Conservation (phyloP, 2,797 vertebrate genomes). For the Pelodytes ibericus region DNA sequence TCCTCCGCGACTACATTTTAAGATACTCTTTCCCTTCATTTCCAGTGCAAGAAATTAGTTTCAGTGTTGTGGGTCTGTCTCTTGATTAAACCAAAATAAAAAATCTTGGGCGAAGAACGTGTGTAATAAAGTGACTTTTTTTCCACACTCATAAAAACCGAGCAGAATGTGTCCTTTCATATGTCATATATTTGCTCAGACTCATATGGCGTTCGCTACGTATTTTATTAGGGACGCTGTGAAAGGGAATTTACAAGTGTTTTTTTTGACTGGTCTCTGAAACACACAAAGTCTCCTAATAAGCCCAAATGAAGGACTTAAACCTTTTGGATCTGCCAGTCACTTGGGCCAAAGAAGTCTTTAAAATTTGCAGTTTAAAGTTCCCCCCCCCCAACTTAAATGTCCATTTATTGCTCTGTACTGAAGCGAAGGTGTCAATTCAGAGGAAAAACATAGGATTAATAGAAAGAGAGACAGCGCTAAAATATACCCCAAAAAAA, state of each 20-base stretch:
- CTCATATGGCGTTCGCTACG: conserved; percentile 24
- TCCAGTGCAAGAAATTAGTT: neutral
- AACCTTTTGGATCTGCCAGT: neutral
- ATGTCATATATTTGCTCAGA: conserved; percentile 35
- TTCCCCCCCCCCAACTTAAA: conserved; percentile 20
- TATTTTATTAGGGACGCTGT: conserved; percentile 29
- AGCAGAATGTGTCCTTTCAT: conserved; percentile 30
- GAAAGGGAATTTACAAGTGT: conserved; percentile 37
- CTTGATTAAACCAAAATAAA: neutral
- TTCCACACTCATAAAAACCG: conserved; percentile 8
- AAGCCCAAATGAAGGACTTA: conserved; percentile 12
- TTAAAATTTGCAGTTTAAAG: conserved; percentile 1
- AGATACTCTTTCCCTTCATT: neutral
- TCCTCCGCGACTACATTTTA: too few species aligned
- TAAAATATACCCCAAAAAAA: too few species aligned
- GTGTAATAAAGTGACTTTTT: neutral
- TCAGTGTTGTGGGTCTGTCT: neutral
- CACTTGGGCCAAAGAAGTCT: neutral
- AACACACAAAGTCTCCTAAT: neutral
- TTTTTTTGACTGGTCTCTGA: conserved; percentile 21
- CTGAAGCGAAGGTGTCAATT: neutral
- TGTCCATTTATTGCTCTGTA: conserved; percentile 14
- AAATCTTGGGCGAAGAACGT: neutral
- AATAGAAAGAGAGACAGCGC: too few species aligned
- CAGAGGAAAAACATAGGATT: neutral